Evolutionary conservation across 35 echinoderm and acorn worm species (phyloP).

Genomic region (Ptychodera flava): DNA sequence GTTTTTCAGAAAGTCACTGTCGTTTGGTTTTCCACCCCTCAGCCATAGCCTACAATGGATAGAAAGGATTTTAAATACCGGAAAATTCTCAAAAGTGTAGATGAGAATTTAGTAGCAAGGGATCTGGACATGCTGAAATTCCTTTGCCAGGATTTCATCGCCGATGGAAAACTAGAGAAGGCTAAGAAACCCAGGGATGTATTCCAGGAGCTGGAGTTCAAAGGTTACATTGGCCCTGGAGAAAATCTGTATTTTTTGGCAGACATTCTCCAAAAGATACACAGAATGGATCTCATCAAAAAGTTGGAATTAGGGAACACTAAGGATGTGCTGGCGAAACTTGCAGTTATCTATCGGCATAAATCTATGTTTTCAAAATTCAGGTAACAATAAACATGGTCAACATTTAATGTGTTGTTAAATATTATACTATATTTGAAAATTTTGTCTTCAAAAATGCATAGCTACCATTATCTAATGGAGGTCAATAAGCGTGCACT

Average conservation of each 20-base stretch:
- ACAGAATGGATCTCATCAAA: constrained; percentile 26
- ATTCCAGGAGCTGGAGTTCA: constrained; percentile 17
- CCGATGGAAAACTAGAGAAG: constrained; percentile 18
- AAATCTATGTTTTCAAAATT: background rate
- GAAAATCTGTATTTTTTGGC: constrained; percentile 14
- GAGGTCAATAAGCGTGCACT: background rate
- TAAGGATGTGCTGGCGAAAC: constrained; percentile 3
- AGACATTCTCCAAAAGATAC: constrained; percentile 7
- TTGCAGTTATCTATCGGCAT: background rate
- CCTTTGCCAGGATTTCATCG: constrained; percentile 25
- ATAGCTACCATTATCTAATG: background rate
- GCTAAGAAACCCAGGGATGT: background rate
- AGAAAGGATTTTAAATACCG: constrained; percentile 14
- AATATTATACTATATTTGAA: background rate
- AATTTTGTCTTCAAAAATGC: background rate
- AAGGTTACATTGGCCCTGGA: background rate
- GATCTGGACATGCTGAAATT: constrained; percentile 30
- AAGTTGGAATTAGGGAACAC: constrained; percentile 12
- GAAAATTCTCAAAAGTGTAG: constrained; percentile 19
- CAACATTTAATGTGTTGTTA: background rate
- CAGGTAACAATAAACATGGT: background rate
- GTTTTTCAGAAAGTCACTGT: too few species aligned
- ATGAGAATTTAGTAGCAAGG: constrained; percentile 7
- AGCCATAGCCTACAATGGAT: too few species aligned
- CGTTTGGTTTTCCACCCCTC: too few species aligned